Conservation (phyloP, 2,113 vertebrate species). For the Lontra canadensis region DNA sequence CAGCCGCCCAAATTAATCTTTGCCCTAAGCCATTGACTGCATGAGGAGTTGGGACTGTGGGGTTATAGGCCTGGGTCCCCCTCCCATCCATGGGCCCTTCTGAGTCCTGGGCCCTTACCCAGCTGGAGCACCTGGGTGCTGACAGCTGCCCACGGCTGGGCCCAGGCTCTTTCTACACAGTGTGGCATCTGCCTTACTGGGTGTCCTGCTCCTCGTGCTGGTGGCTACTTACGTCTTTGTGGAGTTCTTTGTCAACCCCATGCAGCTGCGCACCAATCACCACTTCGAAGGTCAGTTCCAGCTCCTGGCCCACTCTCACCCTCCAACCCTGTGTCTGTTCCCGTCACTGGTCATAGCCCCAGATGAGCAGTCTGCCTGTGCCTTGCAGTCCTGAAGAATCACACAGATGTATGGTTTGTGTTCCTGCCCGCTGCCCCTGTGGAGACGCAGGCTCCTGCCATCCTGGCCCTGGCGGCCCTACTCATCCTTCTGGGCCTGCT, state of each 20-base stretch:
- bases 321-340: neutral
- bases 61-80: neutral
- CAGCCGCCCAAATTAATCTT: neutral
- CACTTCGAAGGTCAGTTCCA: constrained; percentile 90
- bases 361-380: constrained; percentile 42
- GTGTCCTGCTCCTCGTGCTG: constrained; percentile 89
- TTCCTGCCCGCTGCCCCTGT: constrained; percentile 93
- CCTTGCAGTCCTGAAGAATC: constrained; percentile 87
- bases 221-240: constrained; percentile 92
- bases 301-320: neutral
- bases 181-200: constrained; percentile 93
- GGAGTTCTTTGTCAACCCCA: constrained; percentile 93
- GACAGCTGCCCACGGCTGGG: constrained; percentile 59
- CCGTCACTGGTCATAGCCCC: neutral
- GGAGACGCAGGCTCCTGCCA: constrained; percentile 86
- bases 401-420: constrained; percentile 91
- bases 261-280: constrained; percentile 88
- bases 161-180: constrained; percentile 92
- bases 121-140: constrained; percentile 48
- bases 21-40: neutral
- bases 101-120: constrained; percentile 26
- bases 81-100: neutral
- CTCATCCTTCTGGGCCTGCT: constrained; percentile 90
- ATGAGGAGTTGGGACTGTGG: constrained; percentile 3
- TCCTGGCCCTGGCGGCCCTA: constrained; percentile 89